Evolutionary conservation across 1,140 invertebrate species (phyloP), one percentile per base, ranked within the genome.

Genomic region (Cydia fagiglandana): DNA sequence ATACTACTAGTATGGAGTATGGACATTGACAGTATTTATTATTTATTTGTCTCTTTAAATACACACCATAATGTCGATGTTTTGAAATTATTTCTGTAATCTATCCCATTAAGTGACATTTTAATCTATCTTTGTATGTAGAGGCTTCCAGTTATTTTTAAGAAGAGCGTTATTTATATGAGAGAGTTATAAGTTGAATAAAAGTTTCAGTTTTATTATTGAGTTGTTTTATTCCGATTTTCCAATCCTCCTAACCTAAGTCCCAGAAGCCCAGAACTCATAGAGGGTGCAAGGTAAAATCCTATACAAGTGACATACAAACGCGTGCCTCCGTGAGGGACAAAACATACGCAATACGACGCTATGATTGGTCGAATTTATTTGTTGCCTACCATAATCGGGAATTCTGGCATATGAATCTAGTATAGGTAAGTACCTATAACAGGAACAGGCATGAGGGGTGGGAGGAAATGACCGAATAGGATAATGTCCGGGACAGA

Each of bases 131-230:
- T 90, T 87, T 86, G 84, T 90, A 88, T 86, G 85, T 91, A 92
- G 91, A 92, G 89, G 91, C 91, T 92, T 92, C 89, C 91, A 91
- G 81, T 86, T 88, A 86, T 78, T 79, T 84, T 83, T 83, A 84
- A 88, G 86, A 64, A 90, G 83, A 92, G 81, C 85, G 82, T 89
- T 91, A 91, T 90, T 90, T 91, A 90, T 91, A 88, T 87, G 81
- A 88, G 81, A 79, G 41, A 77, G 84, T 91, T 90, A 89, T 88
- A 83, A 90, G 84, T 90, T 86, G 83, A 91, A 78, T 88, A 87
- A 89, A 88, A 88, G 86, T 90, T 90, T 92, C 84, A 89, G 89
- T 92, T 87, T 88, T 75, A 73, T 74, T 64, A 80, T 75, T 75
- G 76, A 68, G 75, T 81, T 77, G 75, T 84, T 84, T 86, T 80